Evolutionary conservation across 1,140 invertebrate species (phyloP).

Genomic region (Geopemphigus sp.): DNA sequence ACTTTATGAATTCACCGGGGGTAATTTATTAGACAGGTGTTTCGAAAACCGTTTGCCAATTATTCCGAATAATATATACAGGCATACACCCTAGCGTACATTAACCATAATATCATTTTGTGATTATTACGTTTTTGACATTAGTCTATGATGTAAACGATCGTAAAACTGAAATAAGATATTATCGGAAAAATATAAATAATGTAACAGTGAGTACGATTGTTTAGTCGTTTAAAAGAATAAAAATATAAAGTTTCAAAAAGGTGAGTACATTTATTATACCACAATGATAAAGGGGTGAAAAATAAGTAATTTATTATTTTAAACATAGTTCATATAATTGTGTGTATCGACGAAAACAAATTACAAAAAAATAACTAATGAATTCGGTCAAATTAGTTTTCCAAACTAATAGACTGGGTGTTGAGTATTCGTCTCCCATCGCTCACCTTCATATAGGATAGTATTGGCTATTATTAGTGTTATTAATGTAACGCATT

Average conservation of each 20-base stretch:
- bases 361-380: no score
- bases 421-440: no score
- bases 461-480: no score
- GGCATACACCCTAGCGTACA: neutral
- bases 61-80: neutral
- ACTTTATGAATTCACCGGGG: conserved; percentile 5
- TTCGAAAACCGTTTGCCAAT: conserved; percentile 17
- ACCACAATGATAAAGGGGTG: no score
- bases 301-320: no score
- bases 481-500: no score
- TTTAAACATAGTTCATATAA: no score
- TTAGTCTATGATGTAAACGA: neutral
- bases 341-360: no score
- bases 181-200: conserved; percentile 1
- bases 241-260: neutral
- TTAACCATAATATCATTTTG: neutral
- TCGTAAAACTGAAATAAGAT: neutral
- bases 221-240: neutral
- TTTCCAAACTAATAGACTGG: no score
- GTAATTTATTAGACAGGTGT: conserved; percentile 39
- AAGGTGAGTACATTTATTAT: neutral
- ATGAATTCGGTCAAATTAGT: no score
- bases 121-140: conserved; percentile 2
- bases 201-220: neutral
- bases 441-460: no score